Evolutionary conservation across 2,888 invertebrate genomes (phyloP).

Genomic region (Meloe dianella): DNA sequence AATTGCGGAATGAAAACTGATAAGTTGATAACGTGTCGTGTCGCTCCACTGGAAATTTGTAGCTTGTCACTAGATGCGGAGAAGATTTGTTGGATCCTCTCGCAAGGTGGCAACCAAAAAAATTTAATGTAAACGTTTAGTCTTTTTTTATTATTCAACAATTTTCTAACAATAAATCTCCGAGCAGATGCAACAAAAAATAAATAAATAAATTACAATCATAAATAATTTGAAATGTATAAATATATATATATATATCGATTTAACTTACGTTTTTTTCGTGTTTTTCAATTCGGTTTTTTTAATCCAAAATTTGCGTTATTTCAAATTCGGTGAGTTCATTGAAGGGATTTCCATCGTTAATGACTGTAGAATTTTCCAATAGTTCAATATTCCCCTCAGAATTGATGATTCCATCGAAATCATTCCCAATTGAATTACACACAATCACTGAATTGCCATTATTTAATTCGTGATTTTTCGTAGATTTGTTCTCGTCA

Average conservation of each 20-base stretch:
- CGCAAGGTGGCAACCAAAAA: background rate
- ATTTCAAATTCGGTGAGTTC: background rate
- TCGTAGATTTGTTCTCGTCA: background rate
- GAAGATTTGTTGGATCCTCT: background rate
- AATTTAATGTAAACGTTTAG: background rate
- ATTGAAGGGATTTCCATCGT: background rate
- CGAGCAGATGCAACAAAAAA: background rate
- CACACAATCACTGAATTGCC: background rate
- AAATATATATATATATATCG: no score
- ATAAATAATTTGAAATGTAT: background rate
- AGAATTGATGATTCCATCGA: background rate
- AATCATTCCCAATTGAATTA: background rate
- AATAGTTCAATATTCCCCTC: no score
- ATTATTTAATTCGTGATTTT: no score
- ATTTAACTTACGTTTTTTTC: no score
- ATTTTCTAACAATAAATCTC: background rate
- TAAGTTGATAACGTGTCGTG: conserved; percentile 1
- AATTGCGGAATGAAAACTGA: conserved; percentile 6
- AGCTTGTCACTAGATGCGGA: background rate
- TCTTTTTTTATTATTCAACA: conserved; percentile 6
- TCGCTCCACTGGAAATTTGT: background rate
- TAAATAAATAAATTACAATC: background rate
- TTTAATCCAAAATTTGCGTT: background rate
- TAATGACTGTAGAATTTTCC: background rate
- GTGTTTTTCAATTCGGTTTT: no score